These are phyloP conservation scores for Syrrhaptes paradoxus DNA, from an alignment of 2,113 vertebrate species.

Conservation along the genomic window DNA sequence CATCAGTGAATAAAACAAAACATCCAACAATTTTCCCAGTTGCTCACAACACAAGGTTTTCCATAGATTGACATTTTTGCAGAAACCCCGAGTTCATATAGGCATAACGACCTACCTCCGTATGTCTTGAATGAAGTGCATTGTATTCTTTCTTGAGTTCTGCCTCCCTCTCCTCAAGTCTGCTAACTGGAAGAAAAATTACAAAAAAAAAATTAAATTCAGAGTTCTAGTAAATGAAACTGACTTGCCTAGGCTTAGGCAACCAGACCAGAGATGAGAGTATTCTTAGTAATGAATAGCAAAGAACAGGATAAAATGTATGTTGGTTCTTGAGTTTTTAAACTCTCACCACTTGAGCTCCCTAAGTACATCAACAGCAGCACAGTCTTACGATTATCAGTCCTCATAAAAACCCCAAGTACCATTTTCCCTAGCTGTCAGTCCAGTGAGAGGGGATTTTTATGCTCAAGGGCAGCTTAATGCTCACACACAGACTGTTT, in stretches of 20 bases:
- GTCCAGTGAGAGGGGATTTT: background rate
- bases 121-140: conserved; percentile 93
- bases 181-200: conserved; percentile 84
- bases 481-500: background rate
- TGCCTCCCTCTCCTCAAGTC: conserved; percentile 94
- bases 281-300: background rate
- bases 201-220: background rate
- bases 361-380: background rate
- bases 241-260: background rate
- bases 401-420: background rate
- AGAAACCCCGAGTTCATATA: background rate
- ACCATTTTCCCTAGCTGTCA: background rate
- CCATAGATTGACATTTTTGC: background rate
- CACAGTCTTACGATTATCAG: background rate
- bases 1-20: background rate
- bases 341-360: background rate
- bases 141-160: conserved; percentile 97
- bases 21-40: background rate
- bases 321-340: background rate
- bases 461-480: background rate
- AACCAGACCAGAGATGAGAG: background rate
- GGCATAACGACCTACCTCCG: conserved; percentile 83
- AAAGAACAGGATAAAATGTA: background rate
- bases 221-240: background rate
- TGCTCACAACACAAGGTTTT: background rate